These are phyloP conservation scores for Pterostichus niger DNA, from an alignment of 2,888 invertebrate species.

Conservation along the genomic window DNA sequence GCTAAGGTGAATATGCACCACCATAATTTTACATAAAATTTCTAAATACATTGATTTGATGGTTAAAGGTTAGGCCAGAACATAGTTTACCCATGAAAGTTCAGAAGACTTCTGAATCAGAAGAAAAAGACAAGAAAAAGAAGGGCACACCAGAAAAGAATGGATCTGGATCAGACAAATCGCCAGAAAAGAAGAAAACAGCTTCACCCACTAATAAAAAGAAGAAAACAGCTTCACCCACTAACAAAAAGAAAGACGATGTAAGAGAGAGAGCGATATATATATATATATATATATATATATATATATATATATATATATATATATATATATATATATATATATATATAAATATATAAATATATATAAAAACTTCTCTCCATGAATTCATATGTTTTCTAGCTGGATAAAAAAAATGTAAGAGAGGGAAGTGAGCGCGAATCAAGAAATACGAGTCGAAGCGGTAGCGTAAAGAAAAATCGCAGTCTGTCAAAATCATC, in stretches of 20 bases:
- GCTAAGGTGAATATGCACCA: constrained; percentile 87
- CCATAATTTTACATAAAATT: constrained; percentile 1
- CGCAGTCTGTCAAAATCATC: constrained; percentile 68
- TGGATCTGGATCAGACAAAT: constrained; percentile 23
- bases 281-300: too few relatives aligned
- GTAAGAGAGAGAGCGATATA: too few relatives aligned
- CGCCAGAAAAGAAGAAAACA: constrained; percentile 35
- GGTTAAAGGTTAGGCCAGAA: constrained; percentile 73
- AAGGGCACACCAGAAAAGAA: constrained; percentile 65
- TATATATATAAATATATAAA: too few relatives aligned
- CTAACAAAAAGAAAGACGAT: constrained; percentile 74
- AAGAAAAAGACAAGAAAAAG: constrained; percentile 68
- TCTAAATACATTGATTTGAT: constrained; percentile 44
- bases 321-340: too few relatives aligned
- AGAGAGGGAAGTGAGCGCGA: constrained; percentile 65
- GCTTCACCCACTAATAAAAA: constrained; percentile 69
- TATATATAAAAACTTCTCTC: constrained; percentile 10
- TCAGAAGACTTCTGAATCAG: constrained; percentile 59
- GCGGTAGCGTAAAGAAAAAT: constrained; percentile 72
- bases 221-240: constrained; percentile 69
- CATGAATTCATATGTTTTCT: constrained; percentile 10
- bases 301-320: too few relatives aligned
- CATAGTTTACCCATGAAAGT: constrained; percentile 73
- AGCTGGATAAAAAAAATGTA: constrained; percentile 67
- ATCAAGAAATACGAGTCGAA: constrained; percentile 69